Conservation (phyloP, 2,113 vertebrate species). For the Phasianus colchicus region DNA sequence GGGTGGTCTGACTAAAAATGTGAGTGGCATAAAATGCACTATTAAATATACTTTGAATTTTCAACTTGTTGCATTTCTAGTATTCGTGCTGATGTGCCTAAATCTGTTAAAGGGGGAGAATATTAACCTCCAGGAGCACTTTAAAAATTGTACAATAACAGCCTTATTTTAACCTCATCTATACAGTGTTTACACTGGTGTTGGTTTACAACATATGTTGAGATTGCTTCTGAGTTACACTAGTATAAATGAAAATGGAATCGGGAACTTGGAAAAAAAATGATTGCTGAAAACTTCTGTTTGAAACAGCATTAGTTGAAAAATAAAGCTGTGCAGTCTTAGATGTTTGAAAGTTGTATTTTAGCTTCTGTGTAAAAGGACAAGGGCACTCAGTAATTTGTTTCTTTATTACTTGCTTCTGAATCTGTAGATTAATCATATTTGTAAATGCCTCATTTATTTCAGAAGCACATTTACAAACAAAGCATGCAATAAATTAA, state of each 20-base stretch:
- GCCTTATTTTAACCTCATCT: slow-evolving; percentile 46
- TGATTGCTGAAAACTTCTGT: slow-evolving; percentile 48
- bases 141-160: slow-evolving; percentile 41
- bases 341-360: slow-evolving; percentile 53
- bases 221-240: slow-evolving; percentile 49
- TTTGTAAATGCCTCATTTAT: slow-evolving; percentile 74
- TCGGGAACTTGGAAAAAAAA: slow-evolving; percentile 4
- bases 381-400: slow-evolving; percentile 56
- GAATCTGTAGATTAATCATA: slow-evolving; percentile 68
- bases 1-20: slow-evolving; percentile 80
- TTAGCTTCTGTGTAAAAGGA: slow-evolving; percentile 42
- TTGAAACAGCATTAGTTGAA: slow-evolving; percentile 28
- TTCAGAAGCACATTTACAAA: slow-evolving; percentile 71
- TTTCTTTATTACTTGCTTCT: slow-evolving; percentile 49
- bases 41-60: slow-evolving; percentile 69
- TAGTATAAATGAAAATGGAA: slow-evolving; percentile 33
- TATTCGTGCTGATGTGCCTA: slow-evolving; percentile 39
- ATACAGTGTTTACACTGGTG: slow-evolving; percentile 20
- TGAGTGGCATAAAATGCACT: slow-evolving; percentile 73
- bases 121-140: slow-evolving; percentile 25
- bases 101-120: slow-evolving; percentile 49
- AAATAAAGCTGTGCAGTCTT: slow-evolving; percentile 28
- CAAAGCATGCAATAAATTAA: slow-evolving; percentile 64
- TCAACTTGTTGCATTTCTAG: slow-evolving; percentile 70
- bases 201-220: slow-evolving; percentile 40